These are phyloP conservation scores for Zosterops hypoxanthus DNA, from an alignment of 2,113 vertebrate species.

Conservation along the genomic window DNA sequence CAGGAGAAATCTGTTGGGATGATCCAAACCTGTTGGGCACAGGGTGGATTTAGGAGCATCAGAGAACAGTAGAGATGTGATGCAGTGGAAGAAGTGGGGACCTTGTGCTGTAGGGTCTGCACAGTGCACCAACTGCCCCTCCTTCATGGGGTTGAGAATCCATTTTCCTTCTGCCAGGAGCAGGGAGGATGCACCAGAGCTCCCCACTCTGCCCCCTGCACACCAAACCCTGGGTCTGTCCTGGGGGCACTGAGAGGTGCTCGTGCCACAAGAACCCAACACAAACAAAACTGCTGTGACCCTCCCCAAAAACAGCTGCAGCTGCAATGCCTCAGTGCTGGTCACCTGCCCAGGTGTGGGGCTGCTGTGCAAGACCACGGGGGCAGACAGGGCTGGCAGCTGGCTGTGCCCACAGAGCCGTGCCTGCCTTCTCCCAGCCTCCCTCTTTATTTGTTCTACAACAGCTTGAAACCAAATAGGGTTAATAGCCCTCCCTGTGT, in stretches of 20 bases:
- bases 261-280: fast-evolving
- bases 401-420: not conserved
- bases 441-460: slow-evolving; percentile 54
- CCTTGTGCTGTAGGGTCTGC: fast-evolving
- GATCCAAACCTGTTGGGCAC: fast-evolving
- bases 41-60: not conserved
- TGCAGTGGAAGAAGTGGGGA: fast-evolving
- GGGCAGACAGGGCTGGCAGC: not conserved
- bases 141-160: fast-evolving
- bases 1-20: not conserved
- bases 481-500: slow-evolving; percentile 83
- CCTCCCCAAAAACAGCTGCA: fast-evolving
- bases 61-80: fast-evolving
- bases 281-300: fast-evolving
- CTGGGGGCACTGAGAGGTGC: not conserved
- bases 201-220: not conserved
- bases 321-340: not conserved
- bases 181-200: fast-evolving
- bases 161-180: not conserved
- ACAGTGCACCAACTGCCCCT: too few species aligned
- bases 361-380: not conserved
- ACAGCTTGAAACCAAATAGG: slow-evolving; percentile 79
- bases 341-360: not conserved
- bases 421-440: not conserved
- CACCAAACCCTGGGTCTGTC: not conserved